Percentiles rank a stretch among this genome's conserved stretches.
Evolutionary conservation across 2,113 vertebrate species (phyloP).

Genomic region (Coptodon rendalli): DNA sequence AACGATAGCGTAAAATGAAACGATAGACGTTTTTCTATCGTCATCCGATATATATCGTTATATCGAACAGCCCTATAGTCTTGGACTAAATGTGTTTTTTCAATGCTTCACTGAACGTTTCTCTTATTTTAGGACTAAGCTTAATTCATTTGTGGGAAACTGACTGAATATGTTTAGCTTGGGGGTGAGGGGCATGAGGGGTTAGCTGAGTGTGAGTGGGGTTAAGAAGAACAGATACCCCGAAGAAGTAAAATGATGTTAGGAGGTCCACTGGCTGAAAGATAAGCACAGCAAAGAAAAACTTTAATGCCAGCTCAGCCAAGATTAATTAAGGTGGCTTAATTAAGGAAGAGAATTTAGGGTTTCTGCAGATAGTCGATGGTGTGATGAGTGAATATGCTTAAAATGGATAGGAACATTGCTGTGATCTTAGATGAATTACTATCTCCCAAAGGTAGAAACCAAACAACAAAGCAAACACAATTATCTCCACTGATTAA

Average conservation of each 20-base stretch:
- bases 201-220: neutral
- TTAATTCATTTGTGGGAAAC: neutral
- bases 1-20: no score
- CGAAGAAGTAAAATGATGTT: constrained; percentile 17
- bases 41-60: no score
- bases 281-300: constrained; percentile 43
- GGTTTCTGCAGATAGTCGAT: neutral
- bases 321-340: neutral
- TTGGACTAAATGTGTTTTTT: neutral
- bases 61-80: no score
- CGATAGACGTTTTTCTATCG: no score
- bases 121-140: neutral
- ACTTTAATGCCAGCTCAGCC: constrained; percentile 8
- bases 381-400: neutral
- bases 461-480: neutral
- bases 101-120: fast-evolving
- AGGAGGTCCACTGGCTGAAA: constrained; percentile 5
- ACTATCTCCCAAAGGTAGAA: constrained; percentile 40
- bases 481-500: neutral
- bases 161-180: neutral
- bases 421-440: neutral
- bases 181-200: neutral
- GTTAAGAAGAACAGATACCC: neutral
- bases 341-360: neutral
- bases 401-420: neutral